phyloP scores from a whole-genome alignment of 2,113 vertebrate genomes.

The Heterotilapia buettikoferi region DNA sequence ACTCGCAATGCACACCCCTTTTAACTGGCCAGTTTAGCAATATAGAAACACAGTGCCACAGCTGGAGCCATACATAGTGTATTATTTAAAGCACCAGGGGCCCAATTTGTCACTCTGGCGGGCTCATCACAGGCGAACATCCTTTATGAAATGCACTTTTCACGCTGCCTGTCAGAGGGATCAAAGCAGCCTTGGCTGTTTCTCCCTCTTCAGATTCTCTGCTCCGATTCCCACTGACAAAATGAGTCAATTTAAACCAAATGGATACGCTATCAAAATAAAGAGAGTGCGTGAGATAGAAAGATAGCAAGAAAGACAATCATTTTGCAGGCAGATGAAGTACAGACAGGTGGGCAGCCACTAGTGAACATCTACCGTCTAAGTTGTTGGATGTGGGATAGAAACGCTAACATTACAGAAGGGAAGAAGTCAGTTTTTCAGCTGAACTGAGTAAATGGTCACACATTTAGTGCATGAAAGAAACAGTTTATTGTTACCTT shows the following conservation, averaged over 20 bases:
- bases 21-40: slow-evolving; percentile 52
- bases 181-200: slow-evolving; percentile 58
- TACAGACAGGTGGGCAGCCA: slow-evolving; percentile 32
- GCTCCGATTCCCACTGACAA: slow-evolving; percentile 59
- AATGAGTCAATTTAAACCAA: slow-evolving; percentile 70
- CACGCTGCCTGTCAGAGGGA: slow-evolving; percentile 62
- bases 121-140: slow-evolving; percentile 68
- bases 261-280: slow-evolving; percentile 63
- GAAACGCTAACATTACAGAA: neutral
- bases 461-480: neutral
- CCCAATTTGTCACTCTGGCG: slow-evolving; percentile 70
- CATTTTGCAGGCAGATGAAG: slow-evolving; percentile 1
- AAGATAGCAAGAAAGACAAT: slow-evolving; percentile 19
- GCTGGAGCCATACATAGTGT: slow-evolving; percentile 40
- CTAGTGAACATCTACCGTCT: slow-evolving; percentile 1
- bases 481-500: neutral
- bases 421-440: neutral
- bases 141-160: slow-evolving; percentile 75
- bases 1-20: neutral
- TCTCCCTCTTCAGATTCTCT: slow-evolving; percentile 33
- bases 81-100: slow-evolving; percentile 71
- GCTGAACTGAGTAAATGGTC: neutral
- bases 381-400: slow-evolving; percentile 7
- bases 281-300: slow-evolving; percentile 22
- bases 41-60: slow-evolving; percentile 9